Evolutionary conservation across 2,888 invertebrate species (phyloP), one percentile per base, ranked within the genome.

Genomic region (Ormyrus thymus): DNA sequence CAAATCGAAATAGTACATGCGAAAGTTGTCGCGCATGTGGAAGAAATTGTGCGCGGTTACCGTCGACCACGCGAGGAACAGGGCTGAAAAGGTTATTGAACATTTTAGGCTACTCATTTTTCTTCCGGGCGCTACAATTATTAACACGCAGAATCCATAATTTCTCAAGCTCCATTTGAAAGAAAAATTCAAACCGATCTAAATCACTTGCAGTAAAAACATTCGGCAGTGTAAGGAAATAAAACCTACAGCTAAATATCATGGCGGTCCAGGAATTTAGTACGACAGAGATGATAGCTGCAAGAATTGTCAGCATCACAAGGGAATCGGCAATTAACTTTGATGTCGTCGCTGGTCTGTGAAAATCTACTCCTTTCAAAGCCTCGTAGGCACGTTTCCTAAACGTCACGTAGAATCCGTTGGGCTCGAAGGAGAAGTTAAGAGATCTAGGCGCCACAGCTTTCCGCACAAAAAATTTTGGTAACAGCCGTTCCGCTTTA

Each of bases 1-100:
- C 79, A 96, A 90, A 85, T 96, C 95, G 85, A 95, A 95, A 78
- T 95, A 93, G 86, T 94, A 95, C 94, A 95, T 95, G 76, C 95
- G 92, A 92, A 94, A 95, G 87, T 94, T 95, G 78, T 95, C 94
- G 91, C 93, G n/a, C 84, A 93, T 92, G 86, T 96, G 96, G 84
- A 95, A 93, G 86, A 94, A 96, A 87, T 96, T 96, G 87, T 96
- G 96, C 0, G 94, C 92, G 3, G 92, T 91, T 10, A 94, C 92
- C 0, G 92, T 90, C 0, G 93, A 90, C 91, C 93, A 92, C 1
- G 56, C 4, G 6, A 64, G 69, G 7, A 72, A 73, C 0, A 80
- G 11, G 5, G 15, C 72, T 80, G 29, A 9, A 76, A 71, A n/a
- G n/a, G 45, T 68, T 29, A 29, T 29, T 29, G 3, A 29, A 29